phyloP scores from a whole-genome alignment of 2,888 invertebrate genomes.

The Drosophila prolongata region DNA sequence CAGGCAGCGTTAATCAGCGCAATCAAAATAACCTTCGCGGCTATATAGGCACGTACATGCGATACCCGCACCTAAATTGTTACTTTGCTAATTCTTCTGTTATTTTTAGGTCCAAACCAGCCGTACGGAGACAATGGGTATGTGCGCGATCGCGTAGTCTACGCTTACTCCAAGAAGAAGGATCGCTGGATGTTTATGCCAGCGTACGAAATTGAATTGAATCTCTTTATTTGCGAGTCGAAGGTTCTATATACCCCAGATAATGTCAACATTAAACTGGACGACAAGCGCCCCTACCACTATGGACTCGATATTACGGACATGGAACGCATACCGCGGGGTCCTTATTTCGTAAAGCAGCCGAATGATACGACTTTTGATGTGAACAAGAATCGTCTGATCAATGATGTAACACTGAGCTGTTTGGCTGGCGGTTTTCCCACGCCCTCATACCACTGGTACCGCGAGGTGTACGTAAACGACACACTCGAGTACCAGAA shows the following conservation, averaged over 20 bases:
- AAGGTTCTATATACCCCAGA: slow-evolving; percentile 85
- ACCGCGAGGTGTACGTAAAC: slow-evolving; percentile 93
- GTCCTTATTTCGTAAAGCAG: slow-evolving; percentile 94
- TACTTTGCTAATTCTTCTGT: background rate
- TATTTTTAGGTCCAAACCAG: slow-evolving; percentile 69
- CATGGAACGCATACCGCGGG: slow-evolving; percentile 92
- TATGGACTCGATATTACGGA: slow-evolving; percentile 94
- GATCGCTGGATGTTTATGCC: slow-evolving; percentile 94
- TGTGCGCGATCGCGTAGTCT: slow-evolving; percentile 91
- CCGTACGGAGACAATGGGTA: slow-evolving; percentile 80
- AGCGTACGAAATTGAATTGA: slow-evolving; percentile 90
- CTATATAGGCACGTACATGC: slow-evolving; percentile 66
- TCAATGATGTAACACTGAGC: slow-evolving; percentile 91
- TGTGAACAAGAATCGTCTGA: slow-evolving; percentile 88
- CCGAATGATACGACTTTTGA: slow-evolving; percentile 94
- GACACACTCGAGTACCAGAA: slow-evolving; percentile 89
- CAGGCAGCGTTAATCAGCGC: slow-evolving; percentile 65
- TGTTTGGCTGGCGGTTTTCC: slow-evolving; percentile 95
- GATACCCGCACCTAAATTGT: background rate
- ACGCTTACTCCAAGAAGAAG: slow-evolving; percentile 89
- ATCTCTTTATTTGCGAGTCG: slow-evolving; percentile 94
- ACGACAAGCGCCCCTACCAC: slow-evolving; percentile 92
- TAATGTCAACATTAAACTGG: slow-evolving; percentile 89
- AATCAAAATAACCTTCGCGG: slow-evolving; percentile 79
- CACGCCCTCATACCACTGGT: slow-evolving; percentile 95